Base-by-base conservation (phyloP, 2,113 vertebrate genomes). In the Aegotheles bennettii region DNA sequence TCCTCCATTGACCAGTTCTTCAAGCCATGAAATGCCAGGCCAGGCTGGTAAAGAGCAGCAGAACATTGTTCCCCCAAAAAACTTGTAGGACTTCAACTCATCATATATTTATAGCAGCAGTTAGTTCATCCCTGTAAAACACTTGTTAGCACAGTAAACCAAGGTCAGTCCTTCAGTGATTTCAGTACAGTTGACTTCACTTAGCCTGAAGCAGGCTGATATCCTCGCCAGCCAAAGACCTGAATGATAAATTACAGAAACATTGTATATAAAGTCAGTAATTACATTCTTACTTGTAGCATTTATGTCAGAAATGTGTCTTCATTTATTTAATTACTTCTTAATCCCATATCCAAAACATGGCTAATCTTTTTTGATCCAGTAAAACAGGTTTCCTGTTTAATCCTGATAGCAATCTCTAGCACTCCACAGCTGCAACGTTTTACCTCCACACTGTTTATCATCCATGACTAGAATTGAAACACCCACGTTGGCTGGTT, bases 391-490 rank as follows among this genome's bases (percentile, higher is more conserved):
- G 74, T 89, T 94, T 89, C 81, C 77, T 84, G 19, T 84, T 96
- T 96, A 97, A 94, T 95, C 87, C 94, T 87, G 95, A 95, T 89
- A 90, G 73, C 92, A 92, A 97, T 96, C 96, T 86, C 91, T 75
- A 54, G 93, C 63, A 64, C 63, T 95, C 87, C 56, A 89, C 79
- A 93, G 73, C 94, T 94, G 90, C 95, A 96, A 74, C 47, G 14
- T 84, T 96, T 95, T 84, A 96, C 94, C 95, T 96, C 83, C 45
- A 3, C 65, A 7, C 69, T 90, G 73, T 93, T 97, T 93, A 78
- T 95, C 61, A 77, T 87, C 90, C 91, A 89, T 81, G 91, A 90
- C 88, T 84, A 74, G 74, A 95, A 85, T 64, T 87, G 88, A 95
- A 97, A 93, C 43, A 95, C 59, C n/a, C 40, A 59, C 84, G 61